phyloP scores from a whole-genome alignment of 2,888 invertebrate genomes.

The Mesorhabditis sp. region DNA sequence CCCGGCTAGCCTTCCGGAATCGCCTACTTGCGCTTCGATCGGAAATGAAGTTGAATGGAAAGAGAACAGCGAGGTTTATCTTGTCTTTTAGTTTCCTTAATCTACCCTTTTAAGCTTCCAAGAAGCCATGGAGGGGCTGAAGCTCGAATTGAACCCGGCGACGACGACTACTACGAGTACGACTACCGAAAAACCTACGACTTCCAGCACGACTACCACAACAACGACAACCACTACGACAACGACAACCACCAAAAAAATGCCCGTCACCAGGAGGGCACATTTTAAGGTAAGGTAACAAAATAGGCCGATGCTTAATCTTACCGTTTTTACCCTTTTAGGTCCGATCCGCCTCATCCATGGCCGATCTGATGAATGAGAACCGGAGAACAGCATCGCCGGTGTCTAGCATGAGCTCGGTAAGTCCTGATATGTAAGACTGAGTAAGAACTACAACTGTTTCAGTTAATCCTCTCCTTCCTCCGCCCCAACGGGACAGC shows the following conservation, averaged over 20 bases:
- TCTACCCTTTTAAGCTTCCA: neutral
- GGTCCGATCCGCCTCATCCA: neutral
- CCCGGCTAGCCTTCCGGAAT: neutral
- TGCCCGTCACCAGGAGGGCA: neutral
- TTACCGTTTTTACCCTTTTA: neutral
- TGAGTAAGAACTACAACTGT: neutral
- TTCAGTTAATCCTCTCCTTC: conserved; percentile 2
- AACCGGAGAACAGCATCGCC: neutral
- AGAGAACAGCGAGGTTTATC: neutral
- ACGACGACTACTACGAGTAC: neutral
- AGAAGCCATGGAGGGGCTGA: neutral
- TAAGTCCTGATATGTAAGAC: neutral
- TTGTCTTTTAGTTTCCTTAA: neutral
- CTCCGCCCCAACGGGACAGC: neutral
- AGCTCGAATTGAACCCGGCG: neutral
- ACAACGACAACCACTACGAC: conserved; percentile 5
- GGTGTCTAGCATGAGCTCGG: neutral
- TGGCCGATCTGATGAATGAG: neutral
- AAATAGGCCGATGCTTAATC: neutral
- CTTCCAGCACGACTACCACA: neutral
- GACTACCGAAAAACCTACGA: neutral
- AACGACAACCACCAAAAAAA: neutral
- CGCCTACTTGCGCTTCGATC: neutral
- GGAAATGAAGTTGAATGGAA: neutral
- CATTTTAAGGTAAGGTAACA: neutral